These are phyloP conservation scores for Tympanuchus pallidicinctus DNA, from an alignment of 2,113 vertebrate genomes.

Conservation along the genomic window DNA sequence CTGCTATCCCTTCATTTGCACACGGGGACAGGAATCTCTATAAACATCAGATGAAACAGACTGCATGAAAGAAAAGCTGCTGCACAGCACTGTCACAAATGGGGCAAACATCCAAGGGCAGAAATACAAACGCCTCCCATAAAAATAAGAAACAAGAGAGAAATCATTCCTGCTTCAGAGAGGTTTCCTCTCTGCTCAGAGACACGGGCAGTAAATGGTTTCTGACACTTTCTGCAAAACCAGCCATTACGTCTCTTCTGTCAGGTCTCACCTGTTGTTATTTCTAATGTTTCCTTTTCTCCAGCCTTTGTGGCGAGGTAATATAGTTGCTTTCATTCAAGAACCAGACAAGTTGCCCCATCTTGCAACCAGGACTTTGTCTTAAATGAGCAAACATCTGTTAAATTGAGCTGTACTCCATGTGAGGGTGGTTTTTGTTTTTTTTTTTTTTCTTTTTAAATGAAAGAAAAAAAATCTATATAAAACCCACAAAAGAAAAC, in stretches of 20 bases:
- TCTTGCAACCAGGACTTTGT: slow-evolving; percentile 26
- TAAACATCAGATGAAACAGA: neutral
- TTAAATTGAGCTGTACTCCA: neutral
- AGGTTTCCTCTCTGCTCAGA: slow-evolving; percentile 8
- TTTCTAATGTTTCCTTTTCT: slow-evolving; percentile 38
- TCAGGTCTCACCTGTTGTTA: slow-evolving; percentile 51
- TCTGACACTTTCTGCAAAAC: neutral
- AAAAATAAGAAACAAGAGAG: neutral
- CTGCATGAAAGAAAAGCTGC: neutral
- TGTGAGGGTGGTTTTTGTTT: neutral
- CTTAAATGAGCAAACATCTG: slow-evolving; percentile 39
- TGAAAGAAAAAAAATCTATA: neutral
- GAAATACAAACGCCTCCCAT: neutral
- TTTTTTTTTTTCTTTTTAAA: neutral
- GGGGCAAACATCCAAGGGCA: neutral
- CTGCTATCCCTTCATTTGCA: neutral
- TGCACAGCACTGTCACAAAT: fast-evolving
- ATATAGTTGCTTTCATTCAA: slow-evolving; percentile 19
- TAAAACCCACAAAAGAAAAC: neutral
- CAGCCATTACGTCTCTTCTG: neutral
- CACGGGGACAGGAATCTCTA: neutral
- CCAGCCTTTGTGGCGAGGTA: neutral
- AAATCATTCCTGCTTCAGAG: neutral
- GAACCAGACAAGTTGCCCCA: slow-evolving; percentile 7
- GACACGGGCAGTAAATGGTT: neutral